phyloP scores from a whole-genome alignment of 2,113 vertebrate species.

The Colistium nudipinnis region DNA sequence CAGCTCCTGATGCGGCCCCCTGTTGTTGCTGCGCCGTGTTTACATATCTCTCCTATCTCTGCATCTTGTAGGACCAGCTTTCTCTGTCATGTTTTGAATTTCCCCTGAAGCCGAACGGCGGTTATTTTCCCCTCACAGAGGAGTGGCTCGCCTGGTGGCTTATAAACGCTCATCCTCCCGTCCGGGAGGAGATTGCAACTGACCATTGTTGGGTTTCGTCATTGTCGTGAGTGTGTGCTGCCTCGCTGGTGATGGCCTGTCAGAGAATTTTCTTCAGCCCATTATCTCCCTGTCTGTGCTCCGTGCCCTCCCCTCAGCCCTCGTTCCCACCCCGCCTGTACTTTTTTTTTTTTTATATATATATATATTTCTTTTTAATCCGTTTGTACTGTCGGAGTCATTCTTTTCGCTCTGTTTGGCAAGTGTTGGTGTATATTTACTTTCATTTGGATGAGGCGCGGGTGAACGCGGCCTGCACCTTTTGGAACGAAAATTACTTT shows the following conservation, averaged over 20 bases:
- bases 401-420: slow-evolving; percentile 18
- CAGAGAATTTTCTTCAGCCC: slow-evolving; percentile 44
- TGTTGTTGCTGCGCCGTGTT: slow-evolving; percentile 42
- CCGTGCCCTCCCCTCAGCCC: slow-evolving; percentile 27
- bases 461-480: slow-evolving; percentile 13
- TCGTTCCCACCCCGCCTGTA: slow-evolving; percentile 7
- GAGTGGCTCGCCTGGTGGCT: slow-evolving; percentile 12
- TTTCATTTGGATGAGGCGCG: slow-evolving; percentile 23
- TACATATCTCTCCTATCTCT: slow-evolving; percentile 46
- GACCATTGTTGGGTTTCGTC: slow-evolving; percentile 68
- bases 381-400: slow-evolving; percentile 36
- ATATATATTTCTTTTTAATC: too few relatives aligned
- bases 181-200: slow-evolving; percentile 58
- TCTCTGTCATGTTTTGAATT: slow-evolving; percentile 44
- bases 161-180: slow-evolving; percentile 38
- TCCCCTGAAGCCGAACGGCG: slow-evolving; percentile 38
- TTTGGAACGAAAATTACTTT: slow-evolving; percentile 17
- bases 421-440: slow-evolving; percentile 9
- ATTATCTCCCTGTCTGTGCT: slow-evolving; percentile 42
- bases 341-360: too few relatives aligned
- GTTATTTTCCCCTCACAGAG: slow-evolving; percentile 18
- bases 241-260: slow-evolving; percentile 47
- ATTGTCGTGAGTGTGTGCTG: slow-evolving; percentile 43
- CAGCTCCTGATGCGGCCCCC: not conserved
- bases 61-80: slow-evolving; percentile 42